These are phyloP conservation scores for Cryptophagus acutangulus DNA, from an alignment of 2,888 invertebrate genomes.

Conservation along the genomic window DNA sequence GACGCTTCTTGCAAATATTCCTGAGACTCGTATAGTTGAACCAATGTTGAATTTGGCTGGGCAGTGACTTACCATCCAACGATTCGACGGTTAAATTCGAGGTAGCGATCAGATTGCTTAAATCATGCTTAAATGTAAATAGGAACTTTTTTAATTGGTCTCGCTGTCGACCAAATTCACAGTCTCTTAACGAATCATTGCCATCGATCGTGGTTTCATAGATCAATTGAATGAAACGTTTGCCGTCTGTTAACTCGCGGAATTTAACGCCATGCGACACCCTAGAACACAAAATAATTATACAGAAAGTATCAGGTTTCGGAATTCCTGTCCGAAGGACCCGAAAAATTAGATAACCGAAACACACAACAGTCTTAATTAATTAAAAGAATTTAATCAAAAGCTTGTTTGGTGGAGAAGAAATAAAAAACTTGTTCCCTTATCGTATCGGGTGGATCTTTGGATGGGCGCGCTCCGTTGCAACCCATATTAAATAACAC, in stretches of 20 bases:
- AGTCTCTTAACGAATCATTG: conserved; percentile 59
- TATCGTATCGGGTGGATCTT: too few relatives aligned
- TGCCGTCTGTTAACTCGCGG: conserved; percentile 64
- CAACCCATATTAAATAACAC: too few relatives aligned
- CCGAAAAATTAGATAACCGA: too few relatives aligned
- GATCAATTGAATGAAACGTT: conserved; percentile 64
- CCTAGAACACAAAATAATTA: too few relatives aligned
- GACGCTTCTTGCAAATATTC: conserved; percentile 52
- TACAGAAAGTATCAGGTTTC: too few relatives aligned
- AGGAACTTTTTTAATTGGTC: conserved; percentile 56
- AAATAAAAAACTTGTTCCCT: too few relatives aligned
- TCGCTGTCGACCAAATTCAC: conserved; percentile 60
- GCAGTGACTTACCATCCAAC: conserved; percentile 51
- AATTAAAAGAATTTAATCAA: too few relatives aligned
- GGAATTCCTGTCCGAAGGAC: too few relatives aligned
- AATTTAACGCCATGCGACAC: conserved; percentile 52
- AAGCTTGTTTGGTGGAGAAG: too few relatives aligned
- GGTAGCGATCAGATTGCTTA: conserved; percentile 43
- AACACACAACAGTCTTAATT: too few relatives aligned
- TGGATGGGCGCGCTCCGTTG: too few relatives aligned
- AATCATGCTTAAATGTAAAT: conserved; percentile 55
- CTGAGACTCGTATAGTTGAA: conserved; percentile 57
- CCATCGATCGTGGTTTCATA: too few relatives aligned
- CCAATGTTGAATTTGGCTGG: conserved; percentile 52
- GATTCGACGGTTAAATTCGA: conserved; percentile 55